These are phyloP conservation scores for Temnothorax unifasciatus DNA, from an alignment of 2,888 invertebrate species.

Conservation along the genomic window DNA sequence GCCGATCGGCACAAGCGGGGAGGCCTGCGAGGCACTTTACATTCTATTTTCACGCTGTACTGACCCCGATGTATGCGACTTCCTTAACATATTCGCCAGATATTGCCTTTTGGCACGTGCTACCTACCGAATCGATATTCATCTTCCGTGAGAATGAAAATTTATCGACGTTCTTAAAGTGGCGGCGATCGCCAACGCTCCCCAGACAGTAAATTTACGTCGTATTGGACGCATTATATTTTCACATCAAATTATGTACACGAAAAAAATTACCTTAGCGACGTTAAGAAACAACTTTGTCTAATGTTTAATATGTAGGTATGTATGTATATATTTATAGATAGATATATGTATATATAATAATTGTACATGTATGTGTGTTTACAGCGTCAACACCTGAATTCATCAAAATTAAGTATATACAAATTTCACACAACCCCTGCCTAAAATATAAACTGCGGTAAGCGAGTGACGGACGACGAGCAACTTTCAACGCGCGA, in stretches of 20 bases:
- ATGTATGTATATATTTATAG: background rate
- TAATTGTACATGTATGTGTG: background rate
- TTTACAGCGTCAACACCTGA: too few species aligned
- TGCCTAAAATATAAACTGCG: background rate
- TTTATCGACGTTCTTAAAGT: slow-evolving; percentile 58
- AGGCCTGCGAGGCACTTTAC: slow-evolving; percentile 81
- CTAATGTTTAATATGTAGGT: background rate
- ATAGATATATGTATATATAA: background rate
- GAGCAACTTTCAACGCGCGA: slow-evolving; percentile 33
- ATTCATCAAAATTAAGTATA: background rate
- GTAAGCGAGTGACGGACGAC: background rate
- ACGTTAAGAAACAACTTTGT: background rate
- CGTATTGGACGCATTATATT: background rate
- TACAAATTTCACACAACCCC: background rate
- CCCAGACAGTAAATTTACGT: background rate
- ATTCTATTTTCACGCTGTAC: slow-evolving; percentile 86
- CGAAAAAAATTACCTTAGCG: background rate
- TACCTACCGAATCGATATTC: slow-evolving; percentile 75
- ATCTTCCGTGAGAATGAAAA: slow-evolving; percentile 65
- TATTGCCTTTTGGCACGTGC: slow-evolving; percentile 82
- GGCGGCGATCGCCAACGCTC: slow-evolving; percentile 28
- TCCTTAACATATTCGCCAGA: slow-evolving; percentile 82
- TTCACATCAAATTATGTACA: background rate
- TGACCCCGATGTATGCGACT: slow-evolving; percentile 84
- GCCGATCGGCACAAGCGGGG: slow-evolving; percentile 63